Base-by-base conservation (phyloP, 2,888 invertebrate species). In the Terebella lapidaria region DNA sequence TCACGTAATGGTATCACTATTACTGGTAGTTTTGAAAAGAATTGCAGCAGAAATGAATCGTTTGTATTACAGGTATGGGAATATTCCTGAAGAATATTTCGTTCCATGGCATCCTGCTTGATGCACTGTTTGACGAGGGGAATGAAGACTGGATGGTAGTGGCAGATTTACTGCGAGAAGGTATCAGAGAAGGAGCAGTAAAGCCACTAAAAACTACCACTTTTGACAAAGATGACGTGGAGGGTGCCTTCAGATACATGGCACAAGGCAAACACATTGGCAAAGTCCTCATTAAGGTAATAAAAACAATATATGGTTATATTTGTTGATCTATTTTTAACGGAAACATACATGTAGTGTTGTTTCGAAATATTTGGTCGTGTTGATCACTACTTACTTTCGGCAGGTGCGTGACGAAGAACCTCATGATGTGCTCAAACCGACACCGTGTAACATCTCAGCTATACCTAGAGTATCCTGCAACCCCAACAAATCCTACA, bases 181-280 rank as follows among this genome's bases (percentile, higher is more conserved):
- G 94, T 66, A 90, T 95, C 71, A 85, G 86, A 63, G 85, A 78
- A 67, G 94, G 94, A 10, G 92, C 91, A 53, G 93, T 96, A 24
- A 84, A 86, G 27, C 95, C 95, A 26, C 83, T 95, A 60, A 90
- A 90, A 18, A 85, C 87, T 54, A 91, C 91, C 10, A 88, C 92
- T 1, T 96, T 89, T 79, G 84, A 86, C 26, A 89, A 89, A 73
- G 86, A 87, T 71, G 90, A 94, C 83, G 87, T 91, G 35, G 95
- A 95, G 81, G 89, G 90, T 78, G 92, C 92, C 4, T 94, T 92
- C 85, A 74, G 83, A 68, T 92, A 85, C 82, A 94, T 95, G 92
- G 94, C 94, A 24, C 88, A 91, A 1, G 95, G 95, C 63, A 92
- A 91, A 78, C 95, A 95, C 81, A 91, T 94, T 73, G 94, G 95